Evolutionary conservation across 2,888 invertebrate species (phyloP), one percentile per base, ranked within the genome.

Genomic region (Aproaerema taeniolella): DNA sequence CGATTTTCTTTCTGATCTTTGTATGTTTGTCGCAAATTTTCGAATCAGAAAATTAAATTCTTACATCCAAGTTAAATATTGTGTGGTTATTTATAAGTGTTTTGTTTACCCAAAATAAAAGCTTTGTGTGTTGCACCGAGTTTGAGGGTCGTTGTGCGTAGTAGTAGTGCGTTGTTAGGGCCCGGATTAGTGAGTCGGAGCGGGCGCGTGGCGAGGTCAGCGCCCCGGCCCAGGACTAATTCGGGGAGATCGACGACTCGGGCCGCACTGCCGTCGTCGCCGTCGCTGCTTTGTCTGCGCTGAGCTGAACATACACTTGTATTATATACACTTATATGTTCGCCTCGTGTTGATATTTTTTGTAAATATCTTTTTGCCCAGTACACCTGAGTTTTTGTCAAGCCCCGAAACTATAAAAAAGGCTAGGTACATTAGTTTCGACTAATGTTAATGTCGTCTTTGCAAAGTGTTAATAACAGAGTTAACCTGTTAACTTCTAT

Each of bases 191-290:
- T 44, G 49, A 37, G 47, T 17, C 10, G 57, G 56, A 59, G 53
- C 52, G 62, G 56, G 63, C 65, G 66, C 66, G 68, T 57, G 65
- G 55, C 46, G 49, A 68, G 85, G 83, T 82, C 83, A 83, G 70
- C 81, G 83, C 77, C 82, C 83, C 64, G 72, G 74, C 74, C 69
- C 83, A 82, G 82, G 82, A 85, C 83, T 86, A 86, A 86, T 85
- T 86, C 74, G 82, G 86, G 86, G 79, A 81, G 83, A 82, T 76
- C 83, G 81, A 69, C 83, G 85, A 79, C 81, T 80, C 70, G 68
- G 65, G 63, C 52, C 63, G 72, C 57, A 64, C 58, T 66, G 63
- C 52, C 65, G 61, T 55, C 61, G 52, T 55, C 59, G 51, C 46
- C 58, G 52, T 57, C 56, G 43, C 45, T 43, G 45, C 45, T 44